Base-by-base conservation (phyloP, 2,113 vertebrate genomes). In the Chamaea fasciata region DNA sequence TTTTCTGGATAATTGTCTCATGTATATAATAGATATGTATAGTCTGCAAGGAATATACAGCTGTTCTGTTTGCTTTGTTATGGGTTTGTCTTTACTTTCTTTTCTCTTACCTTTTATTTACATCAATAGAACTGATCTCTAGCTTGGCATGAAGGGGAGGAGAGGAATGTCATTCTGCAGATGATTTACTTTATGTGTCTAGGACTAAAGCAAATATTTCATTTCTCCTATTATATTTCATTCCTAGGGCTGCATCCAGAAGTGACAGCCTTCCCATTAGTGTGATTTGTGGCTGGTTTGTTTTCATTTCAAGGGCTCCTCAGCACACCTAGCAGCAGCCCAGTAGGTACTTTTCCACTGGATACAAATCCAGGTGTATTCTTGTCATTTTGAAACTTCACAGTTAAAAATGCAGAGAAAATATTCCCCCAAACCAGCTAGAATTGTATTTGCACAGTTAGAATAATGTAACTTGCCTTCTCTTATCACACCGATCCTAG, bases 181-280 rank as follows among this genome's bases (percentile, higher is more conserved):
- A 82, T 83, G 26, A 94, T 94, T 93, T 92, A 87, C n/a, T 91
- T 89, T 93, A 57, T 82, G 27, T 77, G 64, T 53, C 89, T 82
- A 74, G 62, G 60, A 73, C 56, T 76, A 87, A 84, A 82, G 83
- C 69, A 81, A 94, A 21, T 95, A 75, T 91, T 96, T 95, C 9
- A 95, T 87, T 94, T 87, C 39, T 31, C 35, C 52, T 92, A 49
- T 90, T 95, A 78, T 90, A 80, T 89, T 91, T 94, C 53, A 76
- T 68, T 64, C 76, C 81, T 75, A 16, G 55, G 26, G 41, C 67
- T 89, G 70, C 87, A 84, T 70, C 41, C 62, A 89, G 91, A 95
- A 92, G 74, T 78, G 74, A 84, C 91, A 91, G 62, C 74, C 53
- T 91, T 89, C 91, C 87, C 33, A 31, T 89, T 87, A 87, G 62